These are phyloP conservation scores for Calephelis nemesis DNA, from an alignment of 1,140 invertebrate genomes.

Conservation along the genomic window DNA sequence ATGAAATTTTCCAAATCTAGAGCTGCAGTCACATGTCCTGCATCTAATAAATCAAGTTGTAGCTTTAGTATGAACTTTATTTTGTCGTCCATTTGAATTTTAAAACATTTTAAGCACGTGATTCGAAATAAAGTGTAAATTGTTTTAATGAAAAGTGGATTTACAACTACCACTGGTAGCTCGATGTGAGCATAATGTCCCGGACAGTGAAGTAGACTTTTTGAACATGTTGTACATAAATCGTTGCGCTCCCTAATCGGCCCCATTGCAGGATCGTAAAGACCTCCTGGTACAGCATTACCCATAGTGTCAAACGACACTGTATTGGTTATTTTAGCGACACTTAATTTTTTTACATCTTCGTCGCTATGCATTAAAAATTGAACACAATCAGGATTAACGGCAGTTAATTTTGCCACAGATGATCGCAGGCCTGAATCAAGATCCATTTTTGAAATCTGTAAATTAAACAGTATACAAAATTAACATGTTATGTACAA, in stretches of 20 bases:
- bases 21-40: constrained; percentile 86
- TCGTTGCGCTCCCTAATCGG: constrained; percentile 82
- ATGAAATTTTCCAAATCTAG: constrained; percentile 82
- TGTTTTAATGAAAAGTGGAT: constrained; percentile 92
- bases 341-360: constrained; percentile 93
- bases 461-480: constrained; percentile 11
- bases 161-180: constrained; percentile 93
- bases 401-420: constrained; percentile 47
- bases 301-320: constrained; percentile 92
- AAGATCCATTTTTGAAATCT: constrained; percentile 50
- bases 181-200: constrained; percentile 98
- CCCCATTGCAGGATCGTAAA: constrained; percentile 91
- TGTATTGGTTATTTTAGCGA: constrained; percentile 90
- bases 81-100: constrained; percentile 85
- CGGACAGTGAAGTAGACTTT: constrained; percentile 85
- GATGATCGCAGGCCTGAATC: constrained; percentile 46
- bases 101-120: constrained; percentile 86
- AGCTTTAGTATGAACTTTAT: constrained; percentile 84
- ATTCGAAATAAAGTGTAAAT: constrained; percentile 85
- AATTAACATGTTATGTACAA: constrained; percentile 18
- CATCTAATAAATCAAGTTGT: constrained; percentile 88
- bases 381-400: constrained; percentile 78
- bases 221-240: constrained; percentile 90
- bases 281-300: constrained; percentile 89
- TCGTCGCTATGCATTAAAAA: constrained; percentile 88